Percentiles rank a stretch among this genome's conserved stretches.
Evolutionary conservation across 2,888 invertebrate species (phyloP).

Genomic region (Tribolium freemani): DNA sequence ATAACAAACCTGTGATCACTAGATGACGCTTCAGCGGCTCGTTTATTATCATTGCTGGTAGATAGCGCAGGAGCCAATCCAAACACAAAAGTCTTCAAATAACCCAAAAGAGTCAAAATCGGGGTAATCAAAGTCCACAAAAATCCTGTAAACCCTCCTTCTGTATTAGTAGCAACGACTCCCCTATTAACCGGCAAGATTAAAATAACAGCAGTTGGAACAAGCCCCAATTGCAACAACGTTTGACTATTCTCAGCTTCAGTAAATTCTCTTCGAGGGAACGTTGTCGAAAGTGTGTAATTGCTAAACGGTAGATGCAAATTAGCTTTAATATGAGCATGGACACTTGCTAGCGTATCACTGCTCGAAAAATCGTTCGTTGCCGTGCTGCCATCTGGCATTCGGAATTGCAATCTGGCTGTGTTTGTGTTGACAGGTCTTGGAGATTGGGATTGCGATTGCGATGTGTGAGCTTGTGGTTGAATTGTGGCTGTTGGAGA

Average conservation of each 20-base stretch:
- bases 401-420: slow-evolving; percentile 86
- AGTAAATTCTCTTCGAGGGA: slow-evolving; percentile 80
- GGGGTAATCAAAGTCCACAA: slow-evolving; percentile 75
- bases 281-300: slow-evolving; percentile 83
- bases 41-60: slow-evolving; percentile 56
- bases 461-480: slow-evolving; percentile 8
- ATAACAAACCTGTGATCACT: slow-evolving; percentile 21
- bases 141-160: slow-evolving; percentile 71
- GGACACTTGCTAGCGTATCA: slow-evolving; percentile 74
- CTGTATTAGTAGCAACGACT: slow-evolving; percentile 59
- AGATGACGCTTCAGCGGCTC: slow-evolving; percentile 8
- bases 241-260: slow-evolving; percentile 69
- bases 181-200: slow-evolving; percentile 74
- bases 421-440: slow-evolving; percentile 62
- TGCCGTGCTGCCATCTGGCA: slow-evolving; percentile 85
- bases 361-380: slow-evolving; percentile 81
- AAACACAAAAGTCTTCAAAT: slow-evolving; percentile 68
- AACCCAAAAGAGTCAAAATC: slow-evolving; percentile 72
- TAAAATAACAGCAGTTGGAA: slow-evolving; percentile 83
- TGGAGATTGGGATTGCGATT: slow-evolving; percentile 54
- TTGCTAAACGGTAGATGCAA: slow-evolving; percentile 68
- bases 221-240: slow-evolving; percentile 77
- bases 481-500: slow-evolving; percentile 44
- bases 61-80: slow-evolving; percentile 46
- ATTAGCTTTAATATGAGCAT: slow-evolving; percentile 64